These are phyloP conservation scores for Nyctereutes procyonoides DNA, from an alignment of 2,113 vertebrate genomes.

Conservation along the genomic window DNA sequence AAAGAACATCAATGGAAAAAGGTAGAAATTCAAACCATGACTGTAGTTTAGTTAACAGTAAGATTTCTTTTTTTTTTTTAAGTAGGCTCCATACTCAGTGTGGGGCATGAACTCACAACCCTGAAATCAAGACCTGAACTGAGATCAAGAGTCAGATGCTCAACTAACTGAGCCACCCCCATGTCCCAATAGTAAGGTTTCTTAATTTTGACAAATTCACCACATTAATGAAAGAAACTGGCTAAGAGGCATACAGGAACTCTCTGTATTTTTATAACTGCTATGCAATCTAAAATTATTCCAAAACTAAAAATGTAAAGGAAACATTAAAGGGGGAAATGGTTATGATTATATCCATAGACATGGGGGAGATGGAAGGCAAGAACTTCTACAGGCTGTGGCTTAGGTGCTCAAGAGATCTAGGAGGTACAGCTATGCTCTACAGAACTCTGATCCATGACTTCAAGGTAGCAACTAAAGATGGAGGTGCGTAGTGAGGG, in stretches of 20 bases:
- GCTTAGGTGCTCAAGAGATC: not conserved
- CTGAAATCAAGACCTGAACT: not conserved
- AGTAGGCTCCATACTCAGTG: not conserved
- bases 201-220: not conserved
- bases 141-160: not conserved
- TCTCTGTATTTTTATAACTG: not conserved
- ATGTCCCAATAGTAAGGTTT: not conserved
- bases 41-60: not conserved
- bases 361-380: not conserved
- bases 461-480: not conserved
- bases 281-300: not conserved
- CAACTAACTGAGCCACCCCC: not conserved
- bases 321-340: not conserved
- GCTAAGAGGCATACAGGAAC: not conserved
- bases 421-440: not conserved
- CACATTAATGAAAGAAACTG: not conserved
- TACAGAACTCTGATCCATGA: not conserved
- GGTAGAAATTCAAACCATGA: not conserved
- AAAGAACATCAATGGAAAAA: not conserved
- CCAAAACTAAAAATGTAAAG: not conserved
- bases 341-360: not conserved
- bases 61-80: not conserved
- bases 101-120: not conserved
- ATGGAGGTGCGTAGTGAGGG: rapidly evolving
- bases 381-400: not conserved